These are phyloP conservation scores for Phaenicophaeus curvirostris DNA, from an alignment of 2,797 vertebrate species.

Conservation along the genomic window DNA sequence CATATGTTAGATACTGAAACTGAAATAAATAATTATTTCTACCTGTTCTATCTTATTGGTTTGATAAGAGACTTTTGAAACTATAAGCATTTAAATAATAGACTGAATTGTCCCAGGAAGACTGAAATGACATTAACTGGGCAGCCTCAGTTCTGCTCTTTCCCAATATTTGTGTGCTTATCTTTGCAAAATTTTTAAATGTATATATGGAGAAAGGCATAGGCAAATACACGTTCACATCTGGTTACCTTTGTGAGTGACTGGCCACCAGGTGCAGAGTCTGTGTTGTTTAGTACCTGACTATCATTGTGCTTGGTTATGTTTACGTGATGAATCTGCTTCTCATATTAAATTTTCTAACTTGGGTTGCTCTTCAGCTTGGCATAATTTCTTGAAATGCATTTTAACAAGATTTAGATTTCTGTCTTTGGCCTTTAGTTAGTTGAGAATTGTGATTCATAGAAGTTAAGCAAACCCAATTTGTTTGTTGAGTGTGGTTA, in stretches of 20 bases:
- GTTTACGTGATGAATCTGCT: not conserved
- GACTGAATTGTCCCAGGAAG: not conserved
- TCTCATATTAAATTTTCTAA: not conserved
- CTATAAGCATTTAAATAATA: not conserved
- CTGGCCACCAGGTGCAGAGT: not conserved
- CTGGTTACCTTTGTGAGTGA: not conserved
- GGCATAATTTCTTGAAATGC: not conserved
- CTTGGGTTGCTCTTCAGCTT: not conserved
- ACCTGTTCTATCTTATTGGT: not conserved
- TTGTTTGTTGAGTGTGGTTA: not conserved
- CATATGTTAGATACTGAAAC: not conserved
- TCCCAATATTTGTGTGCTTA: not conserved
- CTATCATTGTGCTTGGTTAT: not conserved
- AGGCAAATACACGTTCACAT: rapidly evolving
- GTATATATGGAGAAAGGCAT: not conserved
- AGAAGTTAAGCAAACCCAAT: not conserved
- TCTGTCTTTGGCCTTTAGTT: not conserved
- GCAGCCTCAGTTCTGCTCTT: not conserved
- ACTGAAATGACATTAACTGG: not conserved
- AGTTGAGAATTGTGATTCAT: not conserved
- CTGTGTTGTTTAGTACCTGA: not conserved
- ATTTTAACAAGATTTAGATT: not conserved
- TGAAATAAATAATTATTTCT: not conserved
- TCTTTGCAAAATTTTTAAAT: not conserved
- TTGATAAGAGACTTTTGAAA: not conserved